Evolutionary conservation across 2,797 vertebrate genomes (phyloP).

Genomic region (Typhlichthys eigenmanni): DNA sequence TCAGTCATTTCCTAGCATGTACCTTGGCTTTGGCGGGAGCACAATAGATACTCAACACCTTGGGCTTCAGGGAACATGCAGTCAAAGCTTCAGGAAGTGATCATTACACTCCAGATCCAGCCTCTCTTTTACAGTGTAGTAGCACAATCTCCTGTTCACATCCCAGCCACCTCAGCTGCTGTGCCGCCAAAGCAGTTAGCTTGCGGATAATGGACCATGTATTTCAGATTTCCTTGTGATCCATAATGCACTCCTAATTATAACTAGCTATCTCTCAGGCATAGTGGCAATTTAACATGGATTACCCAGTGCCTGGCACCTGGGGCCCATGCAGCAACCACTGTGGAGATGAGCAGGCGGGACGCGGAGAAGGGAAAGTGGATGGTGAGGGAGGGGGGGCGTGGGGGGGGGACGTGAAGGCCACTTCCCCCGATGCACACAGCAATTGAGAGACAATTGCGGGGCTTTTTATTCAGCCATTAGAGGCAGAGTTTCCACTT

Average conservation of each 20-base stretch:
- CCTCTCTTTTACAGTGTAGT: no score
- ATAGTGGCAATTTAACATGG: slow-evolving; percentile 4
- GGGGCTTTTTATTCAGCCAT: slow-evolving; percentile 55
- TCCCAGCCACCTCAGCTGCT: background rate
- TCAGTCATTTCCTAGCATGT: slow-evolving; percentile 15
- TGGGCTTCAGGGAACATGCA: background rate
- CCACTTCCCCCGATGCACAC: slow-evolving; percentile 17
- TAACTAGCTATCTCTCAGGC: slow-evolving; percentile 11
- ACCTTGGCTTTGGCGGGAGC: slow-evolving; percentile 12
- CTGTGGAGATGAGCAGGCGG: background rate
- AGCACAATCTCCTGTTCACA: background rate
- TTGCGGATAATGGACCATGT: slow-evolving; percentile 1
- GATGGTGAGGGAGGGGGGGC: no score
- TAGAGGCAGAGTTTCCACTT: slow-evolving; percentile 56
- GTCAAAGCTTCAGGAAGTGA: background rate
- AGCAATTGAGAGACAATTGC: slow-evolving; percentile 62
- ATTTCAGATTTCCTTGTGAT: slow-evolving; percentile 12
- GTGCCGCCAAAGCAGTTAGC: background rate
- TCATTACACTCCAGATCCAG: background rate
- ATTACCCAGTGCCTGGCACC: slow-evolving; percentile 7
- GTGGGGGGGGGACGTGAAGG: background rate
- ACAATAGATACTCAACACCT: slow-evolving; percentile 14
- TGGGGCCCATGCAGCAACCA: slow-evolving; percentile 3
- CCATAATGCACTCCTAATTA: slow-evolving; percentile 15
- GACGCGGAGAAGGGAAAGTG: no score